phyloP scores from a whole-genome alignment of 2,888 invertebrate genomes.

The Notodonta ziczac region DNA sequence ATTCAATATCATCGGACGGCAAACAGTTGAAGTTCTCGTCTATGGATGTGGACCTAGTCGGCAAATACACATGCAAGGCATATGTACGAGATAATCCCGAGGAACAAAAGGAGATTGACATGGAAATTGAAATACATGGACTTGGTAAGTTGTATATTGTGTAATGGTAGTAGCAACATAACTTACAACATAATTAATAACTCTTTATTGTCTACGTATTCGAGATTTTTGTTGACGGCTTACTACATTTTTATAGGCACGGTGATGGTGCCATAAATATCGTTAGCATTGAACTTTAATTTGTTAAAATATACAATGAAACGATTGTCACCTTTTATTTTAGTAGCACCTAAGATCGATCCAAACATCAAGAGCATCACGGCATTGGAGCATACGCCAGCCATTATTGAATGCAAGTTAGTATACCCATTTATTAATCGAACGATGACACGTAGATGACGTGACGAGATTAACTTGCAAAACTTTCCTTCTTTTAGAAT shows the following conservation, averaged over 20 bases:
- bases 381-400: slow-evolving; percentile 11
- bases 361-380: background rate
- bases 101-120: slow-evolving; percentile 16
- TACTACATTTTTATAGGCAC: no score
- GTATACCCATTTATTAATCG: slow-evolving; percentile 4
- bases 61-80: slow-evolving; percentile 28
- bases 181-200: no score
- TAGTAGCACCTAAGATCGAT: slow-evolving; percentile 19
- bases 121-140: slow-evolving; percentile 24
- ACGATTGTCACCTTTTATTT: slow-evolving; percentile 6
- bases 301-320: background rate
- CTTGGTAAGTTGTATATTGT: slow-evolving; percentile 18
- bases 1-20: slow-evolving; percentile 19
- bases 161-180: no score
- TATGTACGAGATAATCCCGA: slow-evolving; percentile 16
- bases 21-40: slow-evolving; percentile 25
- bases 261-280: no score
- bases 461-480: background rate
- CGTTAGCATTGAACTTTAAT: no score
- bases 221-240: no score
- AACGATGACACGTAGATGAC: no score
- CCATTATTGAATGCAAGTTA: slow-evolving; percentile 25
- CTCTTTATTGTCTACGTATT: no score
- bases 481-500: background rate
- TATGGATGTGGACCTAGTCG: slow-evolving; percentile 26